Evolutionary conservation across 2,797 vertebrate genomes (phyloP), one percentile per base, ranked within the genome.

Genomic region (Coracias cyanogaster): DNA sequence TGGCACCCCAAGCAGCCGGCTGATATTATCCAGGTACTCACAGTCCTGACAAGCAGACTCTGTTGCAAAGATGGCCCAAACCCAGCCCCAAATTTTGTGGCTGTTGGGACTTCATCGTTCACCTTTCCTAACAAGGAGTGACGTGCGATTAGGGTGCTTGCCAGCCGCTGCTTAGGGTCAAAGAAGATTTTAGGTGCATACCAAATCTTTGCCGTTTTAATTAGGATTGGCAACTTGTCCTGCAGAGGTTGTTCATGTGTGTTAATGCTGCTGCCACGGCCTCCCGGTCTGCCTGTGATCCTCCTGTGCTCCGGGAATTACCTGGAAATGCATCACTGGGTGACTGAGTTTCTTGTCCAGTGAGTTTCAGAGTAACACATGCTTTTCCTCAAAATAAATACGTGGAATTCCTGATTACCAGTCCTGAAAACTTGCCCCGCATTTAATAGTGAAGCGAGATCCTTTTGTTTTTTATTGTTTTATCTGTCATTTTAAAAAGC

Each of bases 181-280:
- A 62, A 87, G 74, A 35, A n/a, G 43, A 16, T 92, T 94, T 83
- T 88, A 86, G 70, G 66, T 81, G 48, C 43, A 4, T 48, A 82
- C 57, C 37, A 39, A 76, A 91, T 87, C 69, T 78, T 81, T 86
- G 61, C 62, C 51, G 88, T 76, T 88, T 88, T 66, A 86, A 88
- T 96, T 54, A 76, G 54, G 12, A 48, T 48, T 58, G 65, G 72
- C 62, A 94, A 1, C 65, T 87, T 66, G 69, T 89, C 76, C 54
- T 86, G 70, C 49, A 16, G 43, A 71, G 45, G 37, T 71, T 76
- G 83, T 80, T 91, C 60, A 58, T 7, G 3, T 69, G 24, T 2
- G 1, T 57, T 65, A 86, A 10, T 52, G 49, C 20, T 22, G 65
- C 65, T 89, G 28, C 83, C 51, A 31, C 72, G 74, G 49, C 79